Base-by-base conservation (phyloP, 2,113 vertebrate genomes). In the Ammodytes marinus region DNA sequence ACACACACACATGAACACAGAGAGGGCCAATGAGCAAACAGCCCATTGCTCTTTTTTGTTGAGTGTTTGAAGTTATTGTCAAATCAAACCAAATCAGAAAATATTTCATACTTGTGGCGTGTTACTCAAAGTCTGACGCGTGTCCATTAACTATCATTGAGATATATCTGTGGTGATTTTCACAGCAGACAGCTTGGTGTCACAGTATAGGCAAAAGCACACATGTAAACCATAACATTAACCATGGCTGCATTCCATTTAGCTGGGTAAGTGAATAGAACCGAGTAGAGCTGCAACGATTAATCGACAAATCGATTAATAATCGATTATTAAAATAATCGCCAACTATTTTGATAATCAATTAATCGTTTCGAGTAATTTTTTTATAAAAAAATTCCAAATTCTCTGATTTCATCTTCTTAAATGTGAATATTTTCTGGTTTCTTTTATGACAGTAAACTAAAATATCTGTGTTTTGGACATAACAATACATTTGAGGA, bases 151-250 rank as follows among this genome's bases (percentile, higher is more conserved):
- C 35, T n/a, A 50, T 53, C 37, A 42, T 13, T 39, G 45, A 49
- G 50, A 27, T 27, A 27, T 27, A 27, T 13, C 2, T 11, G 14
- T 5, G 35, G 46, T 37, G 14, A 39, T 55, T 40, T 40, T 35
- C 54, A 15, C n/a, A 53, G n/a, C 39, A 10, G n/a, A 61, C 37
- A 12, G 27, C 8, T 58, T 63, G 19, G 60, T 17, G 8, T 3
- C 14, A 46, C 37, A 43, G 15, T 2, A 12, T 27, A 27, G 27
- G 12, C 58, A n/a, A 37, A 66, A 54, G 49, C 47, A 45, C 3
- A 63, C 19, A 45, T 72, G 40, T 39, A 49, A 75, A 63, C 50
- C 19, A 73, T n/a, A 64, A 60, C 17, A 72, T n/a, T 6, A 72
- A 37, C 10, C 1, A 65, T 17, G 43, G 47, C 50, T 46, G 17